Evolutionary conservation across 2,113 vertebrate species (phyloP).

Genomic region (Conger conger): DNA sequence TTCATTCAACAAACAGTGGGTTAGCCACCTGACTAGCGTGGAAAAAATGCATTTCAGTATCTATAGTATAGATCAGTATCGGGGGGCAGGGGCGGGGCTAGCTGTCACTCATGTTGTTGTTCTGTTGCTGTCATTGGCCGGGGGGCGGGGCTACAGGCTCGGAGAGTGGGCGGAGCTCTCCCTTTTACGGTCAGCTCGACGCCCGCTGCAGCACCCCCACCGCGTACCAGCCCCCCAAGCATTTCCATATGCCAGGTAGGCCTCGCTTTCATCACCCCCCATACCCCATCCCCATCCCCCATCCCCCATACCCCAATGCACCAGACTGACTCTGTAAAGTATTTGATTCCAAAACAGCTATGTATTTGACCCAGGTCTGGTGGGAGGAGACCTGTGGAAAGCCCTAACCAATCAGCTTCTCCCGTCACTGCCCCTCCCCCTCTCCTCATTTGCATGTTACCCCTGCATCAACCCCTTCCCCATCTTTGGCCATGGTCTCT

Average conservation of each 20-base stretch:
- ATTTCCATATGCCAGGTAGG: constrained; percentile 99
- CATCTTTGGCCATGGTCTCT: not conserved
- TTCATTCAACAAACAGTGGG: too few species aligned
- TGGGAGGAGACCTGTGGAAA: not conserved
- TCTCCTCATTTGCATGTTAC: not conserved
- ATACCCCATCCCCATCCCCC: constrained; percentile 25
- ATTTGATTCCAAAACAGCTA: too few species aligned
- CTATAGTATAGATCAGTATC: too few species aligned
- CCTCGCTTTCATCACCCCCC: constrained; percentile 57
- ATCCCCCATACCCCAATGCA: too few species aligned
- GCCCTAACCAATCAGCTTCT: not conserved
- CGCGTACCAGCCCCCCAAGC: constrained; percentile 95
- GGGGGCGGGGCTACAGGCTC: constrained; percentile 81
- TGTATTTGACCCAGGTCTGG: too few species aligned
- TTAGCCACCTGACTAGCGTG: too few species aligned
- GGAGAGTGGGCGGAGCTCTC: constrained; percentile 97
- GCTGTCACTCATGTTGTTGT: constrained; percentile 56
- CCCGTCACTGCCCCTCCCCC: constrained; percentile 20
- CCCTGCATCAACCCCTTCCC: not conserved
- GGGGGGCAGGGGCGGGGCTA: constrained; percentile 14
- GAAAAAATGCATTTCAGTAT: too few species aligned
- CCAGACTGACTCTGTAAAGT: too few species aligned
- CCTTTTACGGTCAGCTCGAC: constrained; percentile 94
- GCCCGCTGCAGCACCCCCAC: constrained; percentile 91
- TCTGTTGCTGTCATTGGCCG: constrained; percentile 78